phyloP scores from a whole-genome alignment of 2,113 vertebrate genomes.

The Bos javanicus region DNA sequence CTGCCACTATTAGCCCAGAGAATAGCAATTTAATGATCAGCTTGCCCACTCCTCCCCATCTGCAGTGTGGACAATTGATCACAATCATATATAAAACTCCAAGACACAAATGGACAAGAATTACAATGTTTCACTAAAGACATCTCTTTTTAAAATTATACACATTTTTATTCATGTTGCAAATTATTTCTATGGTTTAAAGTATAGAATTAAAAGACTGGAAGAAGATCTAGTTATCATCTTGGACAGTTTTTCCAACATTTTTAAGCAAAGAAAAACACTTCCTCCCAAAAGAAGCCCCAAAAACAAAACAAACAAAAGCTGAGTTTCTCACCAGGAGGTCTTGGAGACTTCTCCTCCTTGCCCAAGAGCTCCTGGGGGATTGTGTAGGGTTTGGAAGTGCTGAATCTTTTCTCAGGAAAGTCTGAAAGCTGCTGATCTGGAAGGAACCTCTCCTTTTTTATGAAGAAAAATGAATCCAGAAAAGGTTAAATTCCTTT shows the following conservation, averaged over 20 bases:
- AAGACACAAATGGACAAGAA: neutral
- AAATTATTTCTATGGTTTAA: neutral
- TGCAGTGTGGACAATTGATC: neutral
- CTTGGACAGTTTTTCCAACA: neutral
- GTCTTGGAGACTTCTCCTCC: neutral
- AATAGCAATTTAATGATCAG: neutral
- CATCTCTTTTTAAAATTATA: neutral
- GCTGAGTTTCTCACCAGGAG: neutral
- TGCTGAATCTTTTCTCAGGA: neutral
- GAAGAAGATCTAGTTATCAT: neutral
- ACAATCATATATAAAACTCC: neutral
- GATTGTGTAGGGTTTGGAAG: neutral
- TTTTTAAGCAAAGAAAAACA: neutral
- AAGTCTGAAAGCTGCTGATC: neutral
- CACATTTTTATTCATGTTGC: neutral
- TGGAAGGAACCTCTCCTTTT: neutral
- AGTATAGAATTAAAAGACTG: constrained; percentile 17
- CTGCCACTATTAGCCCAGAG: neutral
- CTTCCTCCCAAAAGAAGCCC: neutral
- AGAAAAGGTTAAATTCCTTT: neutral
- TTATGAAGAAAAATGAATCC: neutral
- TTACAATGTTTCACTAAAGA: neutral
- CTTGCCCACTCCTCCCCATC: neutral
- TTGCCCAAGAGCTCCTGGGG: neutral
- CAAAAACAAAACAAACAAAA: neutral